Conservation (phyloP, 2,797 vertebrate genomes). For the Anguilla marmorata region DNA sequence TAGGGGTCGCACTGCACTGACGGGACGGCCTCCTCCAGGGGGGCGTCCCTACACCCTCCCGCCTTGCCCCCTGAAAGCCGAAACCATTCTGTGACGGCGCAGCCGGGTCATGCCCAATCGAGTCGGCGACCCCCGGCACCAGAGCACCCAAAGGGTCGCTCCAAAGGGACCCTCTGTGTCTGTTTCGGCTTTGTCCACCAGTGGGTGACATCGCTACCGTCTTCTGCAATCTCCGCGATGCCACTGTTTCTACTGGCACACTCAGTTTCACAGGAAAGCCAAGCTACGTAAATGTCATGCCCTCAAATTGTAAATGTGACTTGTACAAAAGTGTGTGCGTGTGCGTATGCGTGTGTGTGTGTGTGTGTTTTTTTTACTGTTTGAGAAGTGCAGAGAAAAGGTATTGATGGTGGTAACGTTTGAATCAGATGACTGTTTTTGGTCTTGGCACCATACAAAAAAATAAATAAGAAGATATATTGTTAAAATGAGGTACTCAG, state of each 20-base stretch:
- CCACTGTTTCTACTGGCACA: conserved; percentile 25
- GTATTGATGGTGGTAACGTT: too few relatives aligned
- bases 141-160: too few relatives aligned
- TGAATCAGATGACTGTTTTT: too few relatives aligned
- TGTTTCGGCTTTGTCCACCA: conserved; percentile 61
- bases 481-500: not conserved
- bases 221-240: conserved; percentile 73
- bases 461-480: not conserved
- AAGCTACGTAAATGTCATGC: conserved; percentile 41
- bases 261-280: not conserved
- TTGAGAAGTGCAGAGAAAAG: conserved; percentile 26
- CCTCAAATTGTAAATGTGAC: conserved; percentile 39
- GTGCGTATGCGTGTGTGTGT: conserved; percentile 29
- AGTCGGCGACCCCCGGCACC: too few relatives aligned
- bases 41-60: not conserved
- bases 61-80: not conserved
- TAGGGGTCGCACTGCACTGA: conserved; percentile 60
- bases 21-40: not conserved
- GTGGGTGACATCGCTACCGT: conserved; percentile 73
- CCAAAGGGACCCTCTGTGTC: too few relatives aligned
- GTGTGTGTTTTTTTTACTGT: conserved; percentile 14
- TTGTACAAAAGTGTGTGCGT: conserved; percentile 39
- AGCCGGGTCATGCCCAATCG: conserved; percentile 41
- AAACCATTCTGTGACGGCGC: not conserved
- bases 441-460: not conserved